Percentiles rank a stretch among this genome's conserved stretches.
phyloP scores from a whole-genome alignment of 2,888 invertebrate genomes.

The Zaprionus obscuricornis region DNA sequence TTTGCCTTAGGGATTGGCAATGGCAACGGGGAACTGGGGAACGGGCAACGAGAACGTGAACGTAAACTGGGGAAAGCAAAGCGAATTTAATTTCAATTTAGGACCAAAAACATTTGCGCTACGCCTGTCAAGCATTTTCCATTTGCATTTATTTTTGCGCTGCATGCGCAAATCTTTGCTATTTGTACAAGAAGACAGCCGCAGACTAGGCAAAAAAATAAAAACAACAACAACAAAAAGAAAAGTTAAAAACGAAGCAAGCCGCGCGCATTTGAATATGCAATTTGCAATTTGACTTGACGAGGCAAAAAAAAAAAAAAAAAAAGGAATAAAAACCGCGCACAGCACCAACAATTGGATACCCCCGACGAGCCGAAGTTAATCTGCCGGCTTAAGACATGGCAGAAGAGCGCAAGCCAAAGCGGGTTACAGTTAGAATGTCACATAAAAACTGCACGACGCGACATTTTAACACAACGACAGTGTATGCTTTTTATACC shows the following conservation, averaged over 20 bases:
- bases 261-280: slow-evolving; percentile 76
- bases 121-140: slow-evolving; percentile 58
- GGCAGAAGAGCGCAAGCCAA: slow-evolving; percentile 51
- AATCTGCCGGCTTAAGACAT: slow-evolving; percentile 74
- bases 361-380: slow-evolving; percentile 47
- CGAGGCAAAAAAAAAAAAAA: too few relatives aligned
- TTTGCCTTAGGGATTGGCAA: slow-evolving; percentile 4
- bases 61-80: slow-evolving; percentile 10
- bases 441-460: slow-evolving; percentile 61
- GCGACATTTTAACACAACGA: slow-evolving; percentile 69
- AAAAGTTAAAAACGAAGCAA: too few relatives aligned
- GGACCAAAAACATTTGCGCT: slow-evolving; percentile 66
- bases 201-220: slow-evolving; percentile 74
- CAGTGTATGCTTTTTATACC: slow-evolving; percentile 18
- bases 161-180: slow-evolving; percentile 74
- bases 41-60: not conserved
- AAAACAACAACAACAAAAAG: too few relatives aligned
- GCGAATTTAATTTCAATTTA: slow-evolving; percentile 71
- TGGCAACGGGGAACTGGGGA: not conserved
- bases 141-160: slow-evolving; percentile 73
- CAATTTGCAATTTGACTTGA: slow-evolving; percentile 79
- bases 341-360: slow-evolving; percentile 39
- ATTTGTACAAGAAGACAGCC: slow-evolving; percentile 76
- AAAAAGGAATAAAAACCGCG: too few relatives aligned
- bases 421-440: slow-evolving; percentile 33